phyloP scores from a whole-genome alignment of 2,888 invertebrate genomes.

The Capitulum mitella region DNA sequence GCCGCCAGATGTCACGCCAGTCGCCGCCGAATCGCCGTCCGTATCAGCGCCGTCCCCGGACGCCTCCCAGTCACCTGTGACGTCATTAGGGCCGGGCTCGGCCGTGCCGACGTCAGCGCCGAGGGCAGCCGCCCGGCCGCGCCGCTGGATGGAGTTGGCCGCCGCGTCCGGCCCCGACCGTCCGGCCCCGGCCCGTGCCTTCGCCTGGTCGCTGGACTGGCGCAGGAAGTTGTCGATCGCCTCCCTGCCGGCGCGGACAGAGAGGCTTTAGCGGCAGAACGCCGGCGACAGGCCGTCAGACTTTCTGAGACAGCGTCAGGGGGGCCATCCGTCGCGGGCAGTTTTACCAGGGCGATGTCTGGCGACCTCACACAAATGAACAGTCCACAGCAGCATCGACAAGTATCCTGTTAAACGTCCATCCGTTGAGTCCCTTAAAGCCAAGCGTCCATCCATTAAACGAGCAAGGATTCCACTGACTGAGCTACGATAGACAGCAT shows the following conservation, averaged over 20 bases:
- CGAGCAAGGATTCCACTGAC: too few species aligned
- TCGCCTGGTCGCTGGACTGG: not conserved
- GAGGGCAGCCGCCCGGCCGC: not conserved
- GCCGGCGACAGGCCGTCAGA: too few species aligned
- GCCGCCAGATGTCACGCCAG: not conserved
- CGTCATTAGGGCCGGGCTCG: not conserved
- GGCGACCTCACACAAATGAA: too few species aligned
- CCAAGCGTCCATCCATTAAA: too few species aligned
- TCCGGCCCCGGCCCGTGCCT: not conserved
- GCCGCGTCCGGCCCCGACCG: not conserved
- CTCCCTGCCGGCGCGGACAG: not conserved
- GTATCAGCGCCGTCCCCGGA: not conserved
- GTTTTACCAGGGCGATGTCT: too few species aligned
- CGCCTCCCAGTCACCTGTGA: not conserved
- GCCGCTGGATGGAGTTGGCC: not conserved
- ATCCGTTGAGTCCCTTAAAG: too few species aligned
- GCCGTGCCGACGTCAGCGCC: not conserved
- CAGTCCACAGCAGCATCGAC: too few species aligned
- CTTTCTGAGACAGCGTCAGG: too few species aligned
- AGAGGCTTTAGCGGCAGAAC: too few species aligned
- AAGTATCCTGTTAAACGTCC: too few species aligned
- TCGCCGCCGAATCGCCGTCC: not conserved
- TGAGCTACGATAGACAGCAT: too few species aligned
- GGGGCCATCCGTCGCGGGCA: too few species aligned
- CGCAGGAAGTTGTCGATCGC: not conserved